Conservation (phyloP, 2,113 vertebrate species). For the Lamprotornis superbus region DNA sequence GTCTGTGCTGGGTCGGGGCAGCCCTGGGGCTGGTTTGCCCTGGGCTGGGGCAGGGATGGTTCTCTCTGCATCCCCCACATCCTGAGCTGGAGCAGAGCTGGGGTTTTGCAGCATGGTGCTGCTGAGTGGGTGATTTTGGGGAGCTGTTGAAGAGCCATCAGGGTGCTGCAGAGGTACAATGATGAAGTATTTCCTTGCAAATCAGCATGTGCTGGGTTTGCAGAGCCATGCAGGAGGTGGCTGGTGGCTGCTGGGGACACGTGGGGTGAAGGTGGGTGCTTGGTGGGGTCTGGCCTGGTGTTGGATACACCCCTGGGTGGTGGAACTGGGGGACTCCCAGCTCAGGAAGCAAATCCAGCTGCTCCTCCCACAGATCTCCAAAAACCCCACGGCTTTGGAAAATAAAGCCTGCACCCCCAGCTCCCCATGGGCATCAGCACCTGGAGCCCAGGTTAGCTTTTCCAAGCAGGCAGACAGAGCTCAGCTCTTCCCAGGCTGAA, state of each 20-base stretch:
- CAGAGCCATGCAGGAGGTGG: fast-evolving
- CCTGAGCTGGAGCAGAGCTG: background rate
- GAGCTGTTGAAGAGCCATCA: fast-evolving
- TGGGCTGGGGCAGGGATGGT: background rate
- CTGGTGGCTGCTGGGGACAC: background rate
- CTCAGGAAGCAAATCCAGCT: background rate
- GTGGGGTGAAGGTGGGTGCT: fast-evolving
- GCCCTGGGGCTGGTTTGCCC: background rate
- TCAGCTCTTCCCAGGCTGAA: background rate
- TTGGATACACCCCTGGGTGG: background rate
- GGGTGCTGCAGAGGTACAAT: fast-evolving
- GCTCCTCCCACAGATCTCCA: background rate
- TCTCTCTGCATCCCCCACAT: background rate
- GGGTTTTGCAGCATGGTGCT: fast-evolving
- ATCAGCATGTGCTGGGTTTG: fast-evolving
- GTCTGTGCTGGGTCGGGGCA: background rate
- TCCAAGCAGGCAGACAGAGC: background rate
- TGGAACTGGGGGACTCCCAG: background rate
- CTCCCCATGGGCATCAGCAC: fast-evolving
- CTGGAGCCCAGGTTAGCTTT: background rate
- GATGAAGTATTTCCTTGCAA: background rate
- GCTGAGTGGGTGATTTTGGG: background rate
- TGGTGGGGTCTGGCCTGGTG: background rate
- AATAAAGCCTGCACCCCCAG: fast-evolving
- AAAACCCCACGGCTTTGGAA: fast-evolving